phyloP scores from a whole-genome alignment of 2,888 invertebrate species.

The Sericinus montela region DNA sequence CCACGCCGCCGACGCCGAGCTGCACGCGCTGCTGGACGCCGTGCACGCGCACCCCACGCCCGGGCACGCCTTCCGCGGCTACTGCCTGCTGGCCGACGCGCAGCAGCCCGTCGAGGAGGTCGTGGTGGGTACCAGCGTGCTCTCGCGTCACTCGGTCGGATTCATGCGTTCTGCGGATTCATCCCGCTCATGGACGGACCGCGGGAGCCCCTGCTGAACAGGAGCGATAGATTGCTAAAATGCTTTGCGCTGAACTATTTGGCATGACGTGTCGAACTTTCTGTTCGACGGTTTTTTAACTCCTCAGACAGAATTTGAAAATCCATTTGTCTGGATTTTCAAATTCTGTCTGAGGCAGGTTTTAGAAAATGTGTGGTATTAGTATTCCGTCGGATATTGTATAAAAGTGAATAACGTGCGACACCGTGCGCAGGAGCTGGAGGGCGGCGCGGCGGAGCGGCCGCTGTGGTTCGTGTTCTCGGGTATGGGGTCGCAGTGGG shows the following conservation, averaged over 20 bases:
- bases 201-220: too few relatives aligned
- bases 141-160: too few relatives aligned
- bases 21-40: constrained; percentile 87
- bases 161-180: too few relatives aligned
- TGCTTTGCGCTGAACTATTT: too few relatives aligned
- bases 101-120: constrained; percentile 34
- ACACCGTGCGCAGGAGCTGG: constrained; percentile 39
- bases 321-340: too few relatives aligned
- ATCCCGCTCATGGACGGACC: background rate
- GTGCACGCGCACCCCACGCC: constrained; percentile 84
- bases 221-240: too few relatives aligned
- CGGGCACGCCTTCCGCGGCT: constrained; percentile 91
- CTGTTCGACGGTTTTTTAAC: too few relatives aligned
- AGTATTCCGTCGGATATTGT: too few relatives aligned
- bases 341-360: too few relatives aligned
- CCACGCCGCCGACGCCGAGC: constrained; percentile 83
- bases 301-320: too few relatives aligned
- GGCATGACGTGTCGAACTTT: too few relatives aligned
- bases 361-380: too few relatives aligned
- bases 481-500: constrained; percentile 99
- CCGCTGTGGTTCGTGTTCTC: constrained; percentile 97
- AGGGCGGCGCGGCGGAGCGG: constrained; percentile 75
- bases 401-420: background rate
- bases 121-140: constrained; percentile 16
- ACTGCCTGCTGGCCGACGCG: constrained; percentile 82